Evolutionary conservation across 2,888 invertebrate genomes (phyloP), one percentile per base, ranked within the genome.

Genomic region (Eumerus sabulonum): DNA sequence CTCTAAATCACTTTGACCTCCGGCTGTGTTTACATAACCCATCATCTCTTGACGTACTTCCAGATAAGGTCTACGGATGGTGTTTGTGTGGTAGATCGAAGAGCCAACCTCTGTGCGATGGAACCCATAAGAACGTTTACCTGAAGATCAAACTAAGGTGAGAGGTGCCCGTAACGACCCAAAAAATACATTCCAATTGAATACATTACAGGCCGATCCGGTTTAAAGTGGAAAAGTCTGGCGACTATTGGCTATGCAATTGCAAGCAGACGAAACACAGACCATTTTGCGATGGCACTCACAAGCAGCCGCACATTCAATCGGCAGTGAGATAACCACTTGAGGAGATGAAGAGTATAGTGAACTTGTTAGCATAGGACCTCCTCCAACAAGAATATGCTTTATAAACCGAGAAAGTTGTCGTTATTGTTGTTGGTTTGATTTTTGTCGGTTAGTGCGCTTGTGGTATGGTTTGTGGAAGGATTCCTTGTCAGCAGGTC

Each of bases 211-310:
- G 93, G 82, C 99, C 99, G 0, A 90, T 98, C 3, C 90, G 91
- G 73, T 98, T 98, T 86, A 90, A 91, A 82, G 97, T 98, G 1
- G 92, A 93, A 56, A 94, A 97, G 90, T 94, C 94, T 0, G 96
- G 96, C 84, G 95, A 96, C 14, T 98, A 98, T 87, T 98, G 97
- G 95, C 90, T 99, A n/a, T 99, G 99, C 87, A 97, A 97, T 87
- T 99, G 99, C 87, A 99, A 99, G 89, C 98, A 98, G 86, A 97
- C 98, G 0, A 92, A 92, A 54, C 95, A 96, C 83, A 91, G 96
- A 82, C 99, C 99, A 0, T 98, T 98, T 88, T 99, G 99, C 90
- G 99, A 99, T 90, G 98, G 98, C 9, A 93, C 96, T 9, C 99
- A 99, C 88, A 94, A 95, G 86, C 90, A 91, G 60, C 91, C 92